Conservation (phyloP, 2,797 vertebrate genomes). For the Melopsittacus undulatus region DNA sequence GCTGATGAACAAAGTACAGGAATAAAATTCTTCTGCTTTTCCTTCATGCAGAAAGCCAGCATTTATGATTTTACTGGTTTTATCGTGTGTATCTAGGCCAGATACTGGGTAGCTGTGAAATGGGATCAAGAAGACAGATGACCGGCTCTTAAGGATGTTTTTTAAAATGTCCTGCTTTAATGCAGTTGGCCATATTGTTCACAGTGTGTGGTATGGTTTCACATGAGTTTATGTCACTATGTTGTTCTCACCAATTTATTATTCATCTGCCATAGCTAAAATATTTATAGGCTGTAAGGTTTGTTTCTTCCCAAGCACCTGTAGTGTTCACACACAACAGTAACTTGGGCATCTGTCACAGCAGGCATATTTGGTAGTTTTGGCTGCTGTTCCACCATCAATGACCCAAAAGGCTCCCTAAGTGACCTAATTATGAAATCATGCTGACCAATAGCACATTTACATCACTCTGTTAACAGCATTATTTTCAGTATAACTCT, state of each 20-base stretch:
- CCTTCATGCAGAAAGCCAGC: not conserved
- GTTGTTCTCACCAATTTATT: slow-evolving; percentile 64
- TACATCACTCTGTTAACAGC: not conserved
- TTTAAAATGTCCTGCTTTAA: slow-evolving; percentile 28
- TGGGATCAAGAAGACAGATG: slow-evolving; percentile 35
- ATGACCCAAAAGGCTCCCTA: not conserved
- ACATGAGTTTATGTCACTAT: slow-evolving; percentile 61
- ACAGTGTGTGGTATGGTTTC: slow-evolving; percentile 63
- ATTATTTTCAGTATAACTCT: slow-evolving; percentile 8
- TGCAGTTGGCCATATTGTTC: slow-evolving; percentile 63
- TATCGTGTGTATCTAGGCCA: not conserved
- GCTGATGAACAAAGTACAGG: not conserved
- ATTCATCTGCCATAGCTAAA: slow-evolving; percentile 63
- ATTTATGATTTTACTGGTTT: slow-evolving; percentile 7
- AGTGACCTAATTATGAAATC: slow-evolving; percentile 35
- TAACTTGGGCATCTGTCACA: slow-evolving; percentile 47
- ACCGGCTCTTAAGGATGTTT: not conserved
- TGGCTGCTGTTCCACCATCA: slow-evolving; percentile 5
- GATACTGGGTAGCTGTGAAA: not conserved
- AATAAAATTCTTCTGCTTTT: not conserved
- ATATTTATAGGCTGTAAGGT: slow-evolving; percentile 56
- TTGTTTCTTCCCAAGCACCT: slow-evolving; percentile 48
- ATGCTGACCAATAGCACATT: slow-evolving; percentile 14
- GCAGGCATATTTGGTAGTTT: not conserved
- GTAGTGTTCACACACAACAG: slow-evolving; percentile 21